These are phyloP conservation scores for Lottia gigantea DNA, from an alignment of 2,888 invertebrate species.

Conservation along the genomic window DNA sequence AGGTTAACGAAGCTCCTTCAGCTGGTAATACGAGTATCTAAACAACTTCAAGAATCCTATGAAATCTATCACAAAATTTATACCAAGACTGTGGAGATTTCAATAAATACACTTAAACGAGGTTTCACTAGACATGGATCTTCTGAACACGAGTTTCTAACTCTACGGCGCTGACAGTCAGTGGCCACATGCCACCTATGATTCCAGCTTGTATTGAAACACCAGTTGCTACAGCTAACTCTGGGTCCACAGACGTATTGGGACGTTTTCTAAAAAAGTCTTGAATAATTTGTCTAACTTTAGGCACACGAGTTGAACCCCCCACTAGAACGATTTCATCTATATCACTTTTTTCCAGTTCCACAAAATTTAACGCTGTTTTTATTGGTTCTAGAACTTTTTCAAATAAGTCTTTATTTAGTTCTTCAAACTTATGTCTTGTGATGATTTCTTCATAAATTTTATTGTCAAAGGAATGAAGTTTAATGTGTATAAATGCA, in stretches of 20 bases:
- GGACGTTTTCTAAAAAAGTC: slow-evolving; percentile 66
- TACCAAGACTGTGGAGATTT: background rate
- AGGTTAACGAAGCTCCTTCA: too few species aligned
- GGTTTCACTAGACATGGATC: slow-evolving; percentile 49
- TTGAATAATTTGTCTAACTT: slow-evolving; percentile 68
- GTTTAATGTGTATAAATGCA: slow-evolving; percentile 55
- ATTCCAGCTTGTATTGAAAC: slow-evolving; percentile 72
- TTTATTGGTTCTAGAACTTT: slow-evolving; percentile 69
- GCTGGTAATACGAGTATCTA: too few species aligned
- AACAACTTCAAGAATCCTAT: too few species aligned
- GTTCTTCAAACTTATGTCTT: slow-evolving; percentile 67
- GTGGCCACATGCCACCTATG: slow-evolving; percentile 71
- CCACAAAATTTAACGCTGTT: slow-evolving; percentile 66
- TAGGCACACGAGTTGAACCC: slow-evolving; percentile 71
- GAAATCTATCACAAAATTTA: too few species aligned
- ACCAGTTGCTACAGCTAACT: slow-evolving; percentile 71
- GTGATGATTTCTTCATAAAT: slow-evolving; percentile 59
- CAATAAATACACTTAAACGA: background rate
- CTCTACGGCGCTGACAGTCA: slow-evolving; percentile 69
- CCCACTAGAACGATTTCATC: slow-evolving; percentile 72
- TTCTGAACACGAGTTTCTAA: slow-evolving; percentile 58
- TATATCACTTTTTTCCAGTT: slow-evolving; percentile 62
- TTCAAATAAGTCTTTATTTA: slow-evolving; percentile 69
- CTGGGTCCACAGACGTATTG: slow-evolving; percentile 68
- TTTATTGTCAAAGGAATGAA: slow-evolving; percentile 58